phyloP scores from a whole-genome alignment of 2,888 invertebrate species.

The Patella depressa region DNA sequence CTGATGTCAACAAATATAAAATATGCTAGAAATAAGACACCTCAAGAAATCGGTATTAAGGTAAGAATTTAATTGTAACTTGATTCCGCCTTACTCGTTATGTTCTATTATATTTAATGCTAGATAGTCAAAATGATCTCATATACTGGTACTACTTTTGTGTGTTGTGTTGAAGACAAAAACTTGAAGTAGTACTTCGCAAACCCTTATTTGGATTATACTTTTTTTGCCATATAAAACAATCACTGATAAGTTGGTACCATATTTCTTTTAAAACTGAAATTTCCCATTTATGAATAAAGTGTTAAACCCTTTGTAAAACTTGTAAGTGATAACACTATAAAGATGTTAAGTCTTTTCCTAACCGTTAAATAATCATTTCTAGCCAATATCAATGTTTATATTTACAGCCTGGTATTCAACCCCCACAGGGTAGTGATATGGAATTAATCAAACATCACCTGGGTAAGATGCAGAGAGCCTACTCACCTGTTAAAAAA shows the following conservation, averaged over 20 bases:
- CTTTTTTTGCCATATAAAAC: no score
- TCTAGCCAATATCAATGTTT: background rate
- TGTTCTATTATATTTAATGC: constrained; percentile 20
- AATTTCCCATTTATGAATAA: no score
- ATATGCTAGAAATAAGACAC: constrained; percentile 71
- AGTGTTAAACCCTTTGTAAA: no score
- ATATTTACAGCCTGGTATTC: constrained; percentile 53
- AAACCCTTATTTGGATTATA: background rate
- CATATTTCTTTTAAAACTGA: no score
- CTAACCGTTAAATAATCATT: no score
- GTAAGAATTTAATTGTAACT: constrained; percentile 44
- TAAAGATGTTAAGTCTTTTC: no score
- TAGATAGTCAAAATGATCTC: background rate
- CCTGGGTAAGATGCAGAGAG: constrained; percentile 87
- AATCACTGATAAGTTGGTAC: no score
- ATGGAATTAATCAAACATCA: constrained; percentile 81
- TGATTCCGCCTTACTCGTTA: background rate
- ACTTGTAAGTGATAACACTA: no score
- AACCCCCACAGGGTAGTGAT: constrained; percentile 81
- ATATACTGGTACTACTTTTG: background rate
- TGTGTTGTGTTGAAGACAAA: no score
- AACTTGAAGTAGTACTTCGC: no score
- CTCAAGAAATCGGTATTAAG: constrained; percentile 72
- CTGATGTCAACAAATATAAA: constrained; percentile 71
- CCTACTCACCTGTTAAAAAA: constrained; percentile 93